Conservation (phyloP, 2,113 vertebrate genomes). For the Typhlomys cinereus region DNA sequence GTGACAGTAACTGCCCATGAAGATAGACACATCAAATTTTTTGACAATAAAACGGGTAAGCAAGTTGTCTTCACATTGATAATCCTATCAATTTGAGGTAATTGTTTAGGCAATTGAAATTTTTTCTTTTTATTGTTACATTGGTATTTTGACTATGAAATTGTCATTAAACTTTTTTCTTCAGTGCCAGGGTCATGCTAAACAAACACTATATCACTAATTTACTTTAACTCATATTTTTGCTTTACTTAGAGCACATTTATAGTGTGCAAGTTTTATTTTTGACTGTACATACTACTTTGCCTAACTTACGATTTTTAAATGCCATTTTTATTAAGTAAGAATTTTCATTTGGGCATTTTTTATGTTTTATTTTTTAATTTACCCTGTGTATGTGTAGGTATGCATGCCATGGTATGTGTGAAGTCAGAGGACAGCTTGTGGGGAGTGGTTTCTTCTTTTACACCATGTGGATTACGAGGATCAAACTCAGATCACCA, state of each 20-base stretch:
- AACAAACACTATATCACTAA: neutral
- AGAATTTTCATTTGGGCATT: constrained; percentile 41
- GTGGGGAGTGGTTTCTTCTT: neutral
- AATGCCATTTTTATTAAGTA: constrained; percentile 19
- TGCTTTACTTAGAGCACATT: constrained; percentile 27
- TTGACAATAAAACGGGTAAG: constrained; percentile 98
- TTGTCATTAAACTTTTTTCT: neutral
- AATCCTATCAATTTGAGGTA: neutral
- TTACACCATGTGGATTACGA: neutral
- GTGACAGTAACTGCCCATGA: constrained; percentile 98
- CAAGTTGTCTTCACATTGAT: constrained; percentile 41
- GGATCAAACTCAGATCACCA: neutral
- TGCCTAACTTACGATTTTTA: neutral
- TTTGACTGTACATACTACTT: neutral
- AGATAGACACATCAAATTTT: constrained; percentile 99
- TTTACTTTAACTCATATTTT: constrained; percentile 23
- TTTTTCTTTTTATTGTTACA: neutral
- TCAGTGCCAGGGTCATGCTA: neutral
- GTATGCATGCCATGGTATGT: neutral
- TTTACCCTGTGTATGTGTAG: no score
- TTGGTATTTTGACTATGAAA: neutral
- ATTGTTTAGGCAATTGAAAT: neutral
- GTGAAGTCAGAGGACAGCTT: neutral
- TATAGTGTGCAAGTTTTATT: constrained; percentile 2
- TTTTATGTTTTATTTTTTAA: neutral